Conservation (phyloP, 2,797 vertebrate genomes). For the Knipowitschia caucasica region DNA sequence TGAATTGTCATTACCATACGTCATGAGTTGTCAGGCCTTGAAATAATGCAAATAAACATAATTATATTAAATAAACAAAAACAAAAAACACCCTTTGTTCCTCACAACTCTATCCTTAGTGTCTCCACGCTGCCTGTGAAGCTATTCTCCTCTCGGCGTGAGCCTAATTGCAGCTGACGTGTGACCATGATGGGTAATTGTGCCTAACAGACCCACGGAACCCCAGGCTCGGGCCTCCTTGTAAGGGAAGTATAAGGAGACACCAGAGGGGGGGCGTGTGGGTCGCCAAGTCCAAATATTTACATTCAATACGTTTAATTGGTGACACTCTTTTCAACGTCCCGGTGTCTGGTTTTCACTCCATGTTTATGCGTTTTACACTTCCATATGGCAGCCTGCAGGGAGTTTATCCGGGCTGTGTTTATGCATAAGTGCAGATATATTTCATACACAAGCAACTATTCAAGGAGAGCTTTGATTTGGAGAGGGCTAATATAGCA, state of each 20-base stretch:
- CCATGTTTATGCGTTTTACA: constrained; percentile 5
- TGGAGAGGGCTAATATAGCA: background rate
- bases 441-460: constrained; percentile 1
- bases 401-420: background rate
- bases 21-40: too few species aligned
- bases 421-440: constrained; percentile 4
- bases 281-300: constrained; percentile 41
- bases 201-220: constrained; percentile 24
- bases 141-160: background rate
- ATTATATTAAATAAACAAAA: too few species aligned
- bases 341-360: constrained; percentile 2
- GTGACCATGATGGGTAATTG: constrained; percentile 35
- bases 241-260: constrained; percentile 24
- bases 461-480: background rate
- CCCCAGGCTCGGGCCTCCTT: constrained; percentile 25
- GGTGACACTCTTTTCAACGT: constrained; percentile 16
- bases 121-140: background rate
- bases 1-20: too few species aligned
- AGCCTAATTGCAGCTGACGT: constrained; percentile 27
- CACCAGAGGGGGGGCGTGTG: constrained; percentile 12
- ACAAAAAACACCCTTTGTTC: background rate
- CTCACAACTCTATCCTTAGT: constrained; percentile 1
- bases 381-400: background rate
- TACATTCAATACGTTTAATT: constrained; percentile 29
- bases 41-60: too few species aligned